These are phyloP conservation scores for Harpagifer antarcticus DNA, from an alignment of 2,797 vertebrate genomes.

Conservation along the genomic window DNA sequence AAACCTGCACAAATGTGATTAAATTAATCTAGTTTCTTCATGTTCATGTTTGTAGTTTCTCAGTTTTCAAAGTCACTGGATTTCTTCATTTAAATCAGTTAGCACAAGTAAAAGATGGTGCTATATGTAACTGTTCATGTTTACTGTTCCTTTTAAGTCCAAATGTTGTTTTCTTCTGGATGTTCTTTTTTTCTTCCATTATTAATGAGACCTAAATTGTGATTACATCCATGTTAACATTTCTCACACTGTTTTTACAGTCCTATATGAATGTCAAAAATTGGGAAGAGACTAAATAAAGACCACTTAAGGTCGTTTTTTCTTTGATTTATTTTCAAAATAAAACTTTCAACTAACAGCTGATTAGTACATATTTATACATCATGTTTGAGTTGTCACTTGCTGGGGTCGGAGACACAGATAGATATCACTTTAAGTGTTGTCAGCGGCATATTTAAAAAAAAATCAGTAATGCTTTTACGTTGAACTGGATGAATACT, in stretches of 20 bases:
- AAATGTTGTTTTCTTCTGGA: not conserved
- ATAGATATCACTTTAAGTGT: not conserved
- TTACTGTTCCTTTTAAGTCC: too few species aligned
- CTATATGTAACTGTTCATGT: too few species aligned
- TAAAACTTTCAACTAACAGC: not conserved
- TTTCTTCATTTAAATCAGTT: too few species aligned
- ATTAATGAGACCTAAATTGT: not conserved
- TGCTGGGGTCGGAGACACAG: not conserved
- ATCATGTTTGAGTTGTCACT: not conserved
- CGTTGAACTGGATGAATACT: not conserved
- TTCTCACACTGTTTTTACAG: too few species aligned
- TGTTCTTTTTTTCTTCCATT: not conserved
- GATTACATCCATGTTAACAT: not conserved
- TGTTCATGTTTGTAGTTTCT: too few species aligned
- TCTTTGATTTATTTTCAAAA: not conserved
- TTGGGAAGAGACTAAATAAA: not conserved
- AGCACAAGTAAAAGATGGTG: too few species aligned
- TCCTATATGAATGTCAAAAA: not conserved
- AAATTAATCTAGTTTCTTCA: too few species aligned
- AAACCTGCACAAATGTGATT: too few species aligned
- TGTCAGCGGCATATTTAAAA: too few species aligned
- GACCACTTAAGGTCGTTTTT: not conserved
- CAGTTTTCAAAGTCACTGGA: too few species aligned
- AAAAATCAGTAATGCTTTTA: not conserved
- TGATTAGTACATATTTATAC: not conserved